Evolutionary conservation across 2,888 invertebrate species (phyloP).

Genomic region (Odiellus spinosus): DNA sequence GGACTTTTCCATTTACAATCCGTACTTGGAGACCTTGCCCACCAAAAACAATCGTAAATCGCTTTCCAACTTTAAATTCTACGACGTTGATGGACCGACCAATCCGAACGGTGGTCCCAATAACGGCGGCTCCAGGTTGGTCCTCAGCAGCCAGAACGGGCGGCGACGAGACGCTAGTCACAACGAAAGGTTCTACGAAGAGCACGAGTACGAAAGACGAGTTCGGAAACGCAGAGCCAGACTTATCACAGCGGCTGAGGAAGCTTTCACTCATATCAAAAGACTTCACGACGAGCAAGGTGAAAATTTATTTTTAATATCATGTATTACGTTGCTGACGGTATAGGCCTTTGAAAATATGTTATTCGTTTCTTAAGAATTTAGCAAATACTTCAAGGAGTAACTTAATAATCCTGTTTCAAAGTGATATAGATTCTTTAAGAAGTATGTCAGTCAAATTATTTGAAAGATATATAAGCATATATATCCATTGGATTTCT

Average conservation of each 20-base stretch:
- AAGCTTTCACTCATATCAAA: conserved; percentile 93
- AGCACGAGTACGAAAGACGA: conserved; percentile 85
- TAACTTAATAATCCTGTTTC: too few relatives aligned
- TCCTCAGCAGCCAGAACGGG: conserved; percentile 51
- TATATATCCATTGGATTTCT: too few relatives aligned
- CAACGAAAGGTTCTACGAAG: conserved; percentile 94
- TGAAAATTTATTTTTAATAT: conserved; percentile 21
- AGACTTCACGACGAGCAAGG: conserved; percentile 46
- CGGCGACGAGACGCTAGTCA: conserved; percentile 78
- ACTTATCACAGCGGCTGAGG: conserved; percentile 83
- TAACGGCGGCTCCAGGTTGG: conserved; percentile 43
- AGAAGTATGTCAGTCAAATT: too few relatives aligned
- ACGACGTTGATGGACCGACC: conserved; percentile 66
- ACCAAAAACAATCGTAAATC: conserved; percentile 13
- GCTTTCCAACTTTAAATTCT: conserved; percentile 60
- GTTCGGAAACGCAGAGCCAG: conserved; percentile 80
- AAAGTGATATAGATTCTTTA: too few relatives aligned
- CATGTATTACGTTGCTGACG: too few relatives aligned
- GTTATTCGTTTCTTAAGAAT: too few relatives aligned
- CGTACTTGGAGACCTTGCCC: conserved; percentile 79
- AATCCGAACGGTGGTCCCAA: conserved; percentile 28
- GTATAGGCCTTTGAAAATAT: too few relatives aligned
- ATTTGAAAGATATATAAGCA: too few relatives aligned
- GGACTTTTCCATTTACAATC: conserved; percentile 92
- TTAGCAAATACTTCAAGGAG: too few relatives aligned